Base-by-base conservation (phyloP, 2,888 invertebrate genomes). In the Melangyna quadrimaculata region DNA sequence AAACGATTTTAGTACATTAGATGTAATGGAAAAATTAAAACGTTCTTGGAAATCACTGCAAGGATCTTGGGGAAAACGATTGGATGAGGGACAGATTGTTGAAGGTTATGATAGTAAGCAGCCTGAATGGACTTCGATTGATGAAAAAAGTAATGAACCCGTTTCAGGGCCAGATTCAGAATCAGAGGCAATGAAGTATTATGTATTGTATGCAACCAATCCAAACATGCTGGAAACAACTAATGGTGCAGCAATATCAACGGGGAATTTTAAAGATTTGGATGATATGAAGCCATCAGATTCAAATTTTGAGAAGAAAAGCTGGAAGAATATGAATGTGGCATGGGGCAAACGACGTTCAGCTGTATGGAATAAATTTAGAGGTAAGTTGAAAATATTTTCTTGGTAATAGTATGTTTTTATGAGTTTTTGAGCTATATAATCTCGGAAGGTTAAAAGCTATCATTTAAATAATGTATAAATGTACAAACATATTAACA, bases 321-420 rank as follows among this genome's bases (percentile, higher is more conserved):
- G 94, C 63, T 96, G 96, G 96, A 94, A 94, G 70, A 94, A 94
- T 55, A 93, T 95, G 90, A 94, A 94, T 90, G 95, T 94, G n/a
- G 94, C 95, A 19, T 96, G 96, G 96, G 96, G 96, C 89, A 96
- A 96, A 92, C 93, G 95, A 77, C 94, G 94, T 6, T 94, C 93
- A 78, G 90, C 89, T 3, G 89, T 93, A 87, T 94, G 94, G 94
- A 93, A 93, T 81, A 94, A 93, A 89, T 94, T 94, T 88, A 91
- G 93, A 90, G 94, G 94, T 93, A 87, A 88, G 89, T 3, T 27
- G 6, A 3, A 27, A 27, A 27, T n/a, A 27, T 27, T 27, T 27
- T 27, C 3, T 4, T 27, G 27, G 6, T 4, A 6, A 27, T 27
- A 27, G 27, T n/a, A n/a, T n/a, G n/a, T n/a, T n/a, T n/a, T n/a